phyloP scores from a whole-genome alignment of 2,888 invertebrate species.

The Caenorhabditis japonica region DNA sequence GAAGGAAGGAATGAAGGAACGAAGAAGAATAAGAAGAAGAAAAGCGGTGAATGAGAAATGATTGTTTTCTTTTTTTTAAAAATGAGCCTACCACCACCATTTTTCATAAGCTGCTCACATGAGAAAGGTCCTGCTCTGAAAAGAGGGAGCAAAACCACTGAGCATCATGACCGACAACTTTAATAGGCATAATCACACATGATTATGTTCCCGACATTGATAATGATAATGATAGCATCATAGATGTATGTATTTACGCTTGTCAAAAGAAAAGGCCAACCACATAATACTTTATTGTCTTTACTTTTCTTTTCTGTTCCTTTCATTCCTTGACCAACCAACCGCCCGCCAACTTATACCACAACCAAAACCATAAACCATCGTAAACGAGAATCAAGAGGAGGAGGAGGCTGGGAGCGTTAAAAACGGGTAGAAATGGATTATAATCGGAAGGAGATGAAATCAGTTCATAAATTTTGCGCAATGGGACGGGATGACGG shows the following conservation, averaged over 20 bases:
- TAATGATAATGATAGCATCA: constrained; percentile 32
- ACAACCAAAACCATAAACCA: too few relatives aligned
- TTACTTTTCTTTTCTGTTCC: too few relatives aligned
- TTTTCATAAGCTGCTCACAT: constrained; percentile 1
- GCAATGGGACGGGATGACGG: constrained; percentile 3
- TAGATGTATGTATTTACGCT: too few relatives aligned
- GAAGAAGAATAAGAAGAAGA: constrained; percentile 33
- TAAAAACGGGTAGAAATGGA: too few relatives aligned
- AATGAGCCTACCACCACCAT: background rate
- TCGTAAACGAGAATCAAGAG: too few relatives aligned
- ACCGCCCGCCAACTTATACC: too few relatives aligned
- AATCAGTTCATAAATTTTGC: constrained; percentile 52
- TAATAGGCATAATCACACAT: constrained; percentile 11
- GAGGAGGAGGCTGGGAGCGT: too few relatives aligned
- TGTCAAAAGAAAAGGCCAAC: too few relatives aligned
- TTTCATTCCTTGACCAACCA: too few relatives aligned
- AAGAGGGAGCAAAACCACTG: too few relatives aligned
- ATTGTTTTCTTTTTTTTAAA: constrained; percentile 22
- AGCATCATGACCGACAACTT: background rate
- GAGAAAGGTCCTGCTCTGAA: background rate
- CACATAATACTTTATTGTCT: constrained; percentile 13
- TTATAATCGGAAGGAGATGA: constrained; percentile 27
- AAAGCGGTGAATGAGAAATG: constrained; percentile 34
- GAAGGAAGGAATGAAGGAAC: background rate
- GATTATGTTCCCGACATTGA: constrained; percentile 17